phyloP scores from a whole-genome alignment of 2,113 vertebrate genomes.

The Polypterus bichir region DNA sequence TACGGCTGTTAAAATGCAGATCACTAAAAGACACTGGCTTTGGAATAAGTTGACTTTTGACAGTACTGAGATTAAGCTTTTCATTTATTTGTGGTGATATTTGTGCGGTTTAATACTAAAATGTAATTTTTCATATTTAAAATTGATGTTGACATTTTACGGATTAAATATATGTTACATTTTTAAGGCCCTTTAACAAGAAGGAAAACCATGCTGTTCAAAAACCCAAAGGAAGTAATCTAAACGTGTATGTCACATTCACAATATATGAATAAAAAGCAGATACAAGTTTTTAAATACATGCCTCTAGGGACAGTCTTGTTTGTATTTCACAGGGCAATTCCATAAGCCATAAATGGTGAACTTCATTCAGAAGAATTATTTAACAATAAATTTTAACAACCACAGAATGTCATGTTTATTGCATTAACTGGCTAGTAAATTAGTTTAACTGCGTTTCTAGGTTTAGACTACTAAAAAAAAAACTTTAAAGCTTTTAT shows the following conservation, averaged over 20 bases:
- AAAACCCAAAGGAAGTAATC: constrained; percentile 16
- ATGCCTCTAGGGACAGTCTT: constrained; percentile 26
- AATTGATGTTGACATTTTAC: too few relatives aligned
- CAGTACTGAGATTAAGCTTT: background rate
- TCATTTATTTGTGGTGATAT: constrained; percentile 1
- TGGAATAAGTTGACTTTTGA: background rate
- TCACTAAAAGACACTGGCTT: constrained; percentile 11
- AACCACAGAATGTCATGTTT: constrained; percentile 22
- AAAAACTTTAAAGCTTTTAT: constrained; percentile 11
- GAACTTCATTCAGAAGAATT: constrained; percentile 27
- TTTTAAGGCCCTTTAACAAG: too few relatives aligned
- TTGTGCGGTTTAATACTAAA: background rate
- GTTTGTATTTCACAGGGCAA: constrained; percentile 22
- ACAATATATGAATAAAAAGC: constrained; percentile 34
- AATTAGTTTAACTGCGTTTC: constrained; percentile 17
- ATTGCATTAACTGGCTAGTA: constrained; percentile 32
- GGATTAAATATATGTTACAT: too few relatives aligned
- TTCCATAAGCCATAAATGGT: constrained; percentile 33
- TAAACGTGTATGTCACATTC: constrained; percentile 32
- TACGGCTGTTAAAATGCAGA: constrained; percentile 49
- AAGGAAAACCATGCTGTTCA: constrained; percentile 13
- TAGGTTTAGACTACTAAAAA: constrained; percentile 26
- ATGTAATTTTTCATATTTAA: background rate
- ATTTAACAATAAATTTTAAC: constrained; percentile 26
- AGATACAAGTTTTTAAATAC: constrained; percentile 29